These are phyloP conservation scores for Hozukius guyotensis DNA, from an alignment of 2,797 vertebrate species.

Conservation along the genomic window DNA sequence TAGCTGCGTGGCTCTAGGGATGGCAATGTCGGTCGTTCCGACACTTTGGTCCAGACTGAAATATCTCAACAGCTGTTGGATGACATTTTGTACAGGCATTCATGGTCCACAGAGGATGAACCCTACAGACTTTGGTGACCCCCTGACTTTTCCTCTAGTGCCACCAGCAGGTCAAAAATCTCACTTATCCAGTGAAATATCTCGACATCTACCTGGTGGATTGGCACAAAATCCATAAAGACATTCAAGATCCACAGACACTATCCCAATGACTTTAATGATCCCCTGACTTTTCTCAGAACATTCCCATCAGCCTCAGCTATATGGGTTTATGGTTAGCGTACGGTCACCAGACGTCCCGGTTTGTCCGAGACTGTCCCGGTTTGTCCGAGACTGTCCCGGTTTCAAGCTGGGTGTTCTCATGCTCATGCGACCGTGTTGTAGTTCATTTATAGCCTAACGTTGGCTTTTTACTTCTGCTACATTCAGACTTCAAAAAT, in stretches of 20 bases:
- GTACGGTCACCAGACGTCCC: no score
- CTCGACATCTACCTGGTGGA: background rate
- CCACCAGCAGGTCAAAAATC: background rate
- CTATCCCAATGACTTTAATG: background rate
- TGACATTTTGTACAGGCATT: background rate
- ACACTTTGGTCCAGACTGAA: background rate
- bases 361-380: no score
- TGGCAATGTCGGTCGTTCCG: background rate
- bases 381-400: no score
- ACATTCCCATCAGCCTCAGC: background rate
- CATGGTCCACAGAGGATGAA: background rate
- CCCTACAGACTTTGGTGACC: background rate
- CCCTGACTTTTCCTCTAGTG: background rate
- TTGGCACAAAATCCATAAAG: background rate
- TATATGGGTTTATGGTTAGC: background rate
- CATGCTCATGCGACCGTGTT: no score
- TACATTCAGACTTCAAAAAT: no score
- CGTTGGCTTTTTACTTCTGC: no score
- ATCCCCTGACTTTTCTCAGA: background rate
- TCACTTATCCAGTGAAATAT: no score
- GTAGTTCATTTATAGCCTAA: no score
- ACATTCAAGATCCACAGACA: background rate
- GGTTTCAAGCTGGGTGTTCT: no score
- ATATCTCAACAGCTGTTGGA: background rate
- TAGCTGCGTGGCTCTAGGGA: background rate